Conservation (phyloP, 2,113 vertebrate genomes). For the Clarias macrocephalus region DNA sequence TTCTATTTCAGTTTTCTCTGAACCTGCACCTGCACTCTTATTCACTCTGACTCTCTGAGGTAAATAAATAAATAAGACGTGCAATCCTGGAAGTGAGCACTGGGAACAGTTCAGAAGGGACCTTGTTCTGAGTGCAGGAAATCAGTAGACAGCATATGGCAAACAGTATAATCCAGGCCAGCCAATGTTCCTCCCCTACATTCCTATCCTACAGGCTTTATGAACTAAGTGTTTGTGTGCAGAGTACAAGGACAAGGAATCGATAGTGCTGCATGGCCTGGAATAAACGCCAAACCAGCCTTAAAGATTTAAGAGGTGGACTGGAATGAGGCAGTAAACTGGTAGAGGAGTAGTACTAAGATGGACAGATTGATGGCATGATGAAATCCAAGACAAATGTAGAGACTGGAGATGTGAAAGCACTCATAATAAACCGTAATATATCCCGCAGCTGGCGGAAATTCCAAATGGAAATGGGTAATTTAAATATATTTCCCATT, state of each 20-base stretch:
- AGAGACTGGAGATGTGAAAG: not conserved
- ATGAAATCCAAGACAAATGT: constrained; percentile 25
- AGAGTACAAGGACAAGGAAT: constrained; percentile 43
- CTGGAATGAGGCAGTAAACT: constrained; percentile 15
- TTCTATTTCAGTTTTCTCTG: constrained; percentile 24
- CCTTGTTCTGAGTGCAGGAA: constrained; percentile 45
- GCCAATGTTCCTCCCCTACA: constrained; percentile 17
- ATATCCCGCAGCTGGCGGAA: constrained; percentile 14
- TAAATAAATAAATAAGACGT: constrained; percentile 42
- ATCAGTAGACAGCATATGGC: constrained; percentile 35
- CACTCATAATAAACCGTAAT: constrained; percentile 24
- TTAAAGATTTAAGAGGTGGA: constrained; percentile 11
- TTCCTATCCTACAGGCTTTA: constrained; percentile 43
- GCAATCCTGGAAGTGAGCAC: constrained; percentile 22
- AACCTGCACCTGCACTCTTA: constrained; percentile 30
- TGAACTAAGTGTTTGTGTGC: constrained; percentile 18
- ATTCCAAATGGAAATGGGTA: not conserved
- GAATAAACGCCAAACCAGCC: constrained; percentile 44
- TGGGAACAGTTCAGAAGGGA: constrained; percentile 46
- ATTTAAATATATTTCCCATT: constrained; percentile 21
- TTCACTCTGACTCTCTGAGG: constrained; percentile 8
- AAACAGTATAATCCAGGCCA: constrained; percentile 34
- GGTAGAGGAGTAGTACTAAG: not conserved
- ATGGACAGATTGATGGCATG: constrained; percentile 7
- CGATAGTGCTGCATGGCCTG: constrained; percentile 30